These are phyloP conservation scores for cat (Felis catus) DNA, from an alignment of 2,113 vertebrate genomes.

Conservation along the genomic window DNA sequence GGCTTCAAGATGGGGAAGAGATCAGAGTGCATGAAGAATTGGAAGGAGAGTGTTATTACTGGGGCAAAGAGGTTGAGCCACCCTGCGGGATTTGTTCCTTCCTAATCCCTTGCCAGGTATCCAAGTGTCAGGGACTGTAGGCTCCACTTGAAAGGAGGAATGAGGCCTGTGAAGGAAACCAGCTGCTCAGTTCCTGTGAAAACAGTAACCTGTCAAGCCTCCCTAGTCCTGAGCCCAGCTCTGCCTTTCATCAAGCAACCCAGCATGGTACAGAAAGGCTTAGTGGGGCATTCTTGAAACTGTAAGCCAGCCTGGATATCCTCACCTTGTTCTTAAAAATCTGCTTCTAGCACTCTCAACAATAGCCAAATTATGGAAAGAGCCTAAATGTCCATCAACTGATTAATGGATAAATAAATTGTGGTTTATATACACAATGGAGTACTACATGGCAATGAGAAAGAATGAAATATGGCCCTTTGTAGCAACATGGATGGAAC, in stretches of 20 bases:
- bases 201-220: not conserved
- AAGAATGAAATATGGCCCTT: too few species aligned
- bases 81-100: not conserved
- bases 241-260: not conserved
- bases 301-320: not conserved
- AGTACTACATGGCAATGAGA: too few species aligned
- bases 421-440: too few species aligned
- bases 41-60: not conserved
- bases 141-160: not conserved
- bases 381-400: too few species aligned
- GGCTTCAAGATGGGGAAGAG: not conserved
- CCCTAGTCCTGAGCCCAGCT: not conserved
- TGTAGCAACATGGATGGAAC: too few species aligned
- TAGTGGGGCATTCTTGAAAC: not conserved
- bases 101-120: not conserved
- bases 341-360: too few species aligned
- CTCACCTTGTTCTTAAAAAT: not conserved
- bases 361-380: too few species aligned
- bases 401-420: too few species aligned
- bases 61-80: not conserved
- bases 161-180: not conserved
- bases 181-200: not conserved
- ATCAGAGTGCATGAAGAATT: constrained; percentile 4
- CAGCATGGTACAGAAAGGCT: not conserved
- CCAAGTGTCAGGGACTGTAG: not conserved